These are phyloP conservation scores for Pluvialis apricaria DNA, from an alignment of 2,113 vertebrate genomes.

Conservation along the genomic window DNA sequence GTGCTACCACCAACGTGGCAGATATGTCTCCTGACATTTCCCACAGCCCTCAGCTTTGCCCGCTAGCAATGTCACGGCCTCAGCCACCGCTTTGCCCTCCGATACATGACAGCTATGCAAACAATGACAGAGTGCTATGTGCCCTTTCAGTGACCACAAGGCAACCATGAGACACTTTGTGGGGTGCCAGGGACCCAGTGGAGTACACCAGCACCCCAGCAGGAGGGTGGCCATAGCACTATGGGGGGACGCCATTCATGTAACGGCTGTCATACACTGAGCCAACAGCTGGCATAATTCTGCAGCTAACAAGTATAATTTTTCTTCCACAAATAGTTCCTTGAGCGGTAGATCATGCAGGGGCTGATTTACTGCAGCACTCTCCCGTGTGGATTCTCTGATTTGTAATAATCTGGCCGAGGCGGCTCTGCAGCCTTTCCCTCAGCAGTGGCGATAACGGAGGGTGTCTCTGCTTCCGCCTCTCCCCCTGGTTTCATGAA, in stretches of 20 bases:
- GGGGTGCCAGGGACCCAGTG: background rate
- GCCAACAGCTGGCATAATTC: background rate
- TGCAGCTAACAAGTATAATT: background rate
- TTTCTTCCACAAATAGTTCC: conserved; percentile 1
- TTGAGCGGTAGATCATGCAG: background rate
- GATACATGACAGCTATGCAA: background rate
- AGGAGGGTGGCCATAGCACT: background rate
- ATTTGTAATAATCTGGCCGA: background rate
- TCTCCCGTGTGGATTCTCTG: background rate
- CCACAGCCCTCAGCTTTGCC: background rate
- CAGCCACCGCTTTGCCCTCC: background rate
- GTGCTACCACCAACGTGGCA: fast-evolving
- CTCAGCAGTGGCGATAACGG: fast-evolving
- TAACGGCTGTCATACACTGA: fast-evolving
- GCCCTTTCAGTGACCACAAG: background rate
- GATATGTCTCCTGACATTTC: background rate
- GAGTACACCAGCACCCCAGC: fast-evolving
- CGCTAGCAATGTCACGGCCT: background rate
- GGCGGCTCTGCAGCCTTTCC: background rate
- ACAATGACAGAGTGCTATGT: background rate
- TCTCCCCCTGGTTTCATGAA: background rate
- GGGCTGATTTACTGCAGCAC: background rate
- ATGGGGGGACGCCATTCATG: fast-evolving
- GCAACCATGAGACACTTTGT: background rate
- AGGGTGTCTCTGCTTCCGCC: background rate